A percentile compares a stretch with the other conserved stretches of the same genome.
These are phyloP conservation scores for Lacanobia oleracea DNA, from an alignment of 2,888 invertebrate genomes.

Conservation along the genomic window DNA sequence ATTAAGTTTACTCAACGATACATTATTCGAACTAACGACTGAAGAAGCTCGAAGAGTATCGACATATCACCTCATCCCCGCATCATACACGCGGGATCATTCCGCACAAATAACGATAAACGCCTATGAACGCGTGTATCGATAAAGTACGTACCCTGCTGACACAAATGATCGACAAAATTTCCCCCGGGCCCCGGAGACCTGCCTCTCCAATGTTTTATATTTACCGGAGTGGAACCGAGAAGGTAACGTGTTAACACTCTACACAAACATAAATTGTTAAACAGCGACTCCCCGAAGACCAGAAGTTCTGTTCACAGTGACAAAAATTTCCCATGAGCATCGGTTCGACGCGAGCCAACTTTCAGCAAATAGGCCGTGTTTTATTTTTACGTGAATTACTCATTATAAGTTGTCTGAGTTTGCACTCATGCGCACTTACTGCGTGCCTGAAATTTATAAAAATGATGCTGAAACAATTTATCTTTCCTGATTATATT, in stretches of 20 bases:
- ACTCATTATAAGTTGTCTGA: constrained; percentile 39
- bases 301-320: constrained; percentile 65
- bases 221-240: constrained; percentile 67
- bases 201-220: constrained; percentile 70
- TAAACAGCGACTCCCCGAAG: constrained; percentile 69
- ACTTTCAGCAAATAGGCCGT: constrained; percentile 32
- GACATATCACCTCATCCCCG: constrained; percentile 10
- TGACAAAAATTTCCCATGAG: constrained; percentile 78
- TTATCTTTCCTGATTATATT: too few species aligned
- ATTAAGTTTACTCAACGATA: neutral
- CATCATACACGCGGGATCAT: constrained; percentile 42
- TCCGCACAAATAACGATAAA: constrained; percentile 60
- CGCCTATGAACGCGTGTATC: constrained; percentile 65
- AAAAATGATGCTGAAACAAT: too few species aligned
- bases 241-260: constrained; percentile 70
- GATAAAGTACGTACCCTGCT: constrained; percentile 73
- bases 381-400: constrained; percentile 48
- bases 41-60: neutral
- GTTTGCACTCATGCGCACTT: constrained; percentile 21
- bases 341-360: constrained; percentile 56
- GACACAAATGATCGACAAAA: constrained; percentile 79
- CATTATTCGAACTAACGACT: neutral
- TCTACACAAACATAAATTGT: constrained; percentile 71
- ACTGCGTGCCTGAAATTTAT: neutral
- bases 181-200: constrained; percentile 71